Conservation (phyloP, 2,888 invertebrate species). For the Phortica okadai region DNA sequence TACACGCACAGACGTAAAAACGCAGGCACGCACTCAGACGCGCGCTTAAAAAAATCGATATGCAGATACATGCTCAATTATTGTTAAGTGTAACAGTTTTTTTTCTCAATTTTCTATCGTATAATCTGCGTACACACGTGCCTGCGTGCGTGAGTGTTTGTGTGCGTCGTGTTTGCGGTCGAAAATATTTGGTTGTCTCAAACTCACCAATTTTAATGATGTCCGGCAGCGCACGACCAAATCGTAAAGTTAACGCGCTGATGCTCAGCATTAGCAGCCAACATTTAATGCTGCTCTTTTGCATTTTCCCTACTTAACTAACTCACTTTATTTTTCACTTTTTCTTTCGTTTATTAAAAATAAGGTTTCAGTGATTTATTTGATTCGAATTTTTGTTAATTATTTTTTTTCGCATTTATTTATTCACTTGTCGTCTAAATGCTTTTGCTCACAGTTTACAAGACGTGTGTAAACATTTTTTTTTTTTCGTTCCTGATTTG, state of each 20-base stretch:
- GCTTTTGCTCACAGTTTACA: background rate
- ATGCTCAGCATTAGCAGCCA: conserved; percentile 46
- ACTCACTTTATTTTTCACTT: background rate
- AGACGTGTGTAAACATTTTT: conserved; percentile 46
- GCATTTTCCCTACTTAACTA: background rate
- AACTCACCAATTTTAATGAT: conserved; percentile 73
- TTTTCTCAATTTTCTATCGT: background rate
- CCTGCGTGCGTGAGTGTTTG: background rate
- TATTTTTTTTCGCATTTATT: background rate
- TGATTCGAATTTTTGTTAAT: too few relatives aligned
- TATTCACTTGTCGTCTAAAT: too few relatives aligned
- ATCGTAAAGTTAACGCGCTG: conserved; percentile 41
- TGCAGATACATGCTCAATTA: conserved; percentile 47
- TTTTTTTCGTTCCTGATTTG: conserved; percentile 20
- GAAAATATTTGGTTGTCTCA: background rate
- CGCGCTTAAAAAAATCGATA: conserved; percentile 65
- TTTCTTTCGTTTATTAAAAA: background rate
- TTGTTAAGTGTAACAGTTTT: background rate
- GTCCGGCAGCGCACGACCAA: conserved; percentile 67
- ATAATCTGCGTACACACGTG: background rate
- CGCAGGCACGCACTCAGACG: conserved; percentile 34
- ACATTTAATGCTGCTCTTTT: conserved; percentile 18
- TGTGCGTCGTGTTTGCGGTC: conserved; percentile 4
- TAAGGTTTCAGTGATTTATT: conserved; percentile 12
- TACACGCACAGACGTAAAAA: conserved; percentile 18